A percentile compares a stretch with the other conserved stretches of the same genome.
Conservation (phyloP, 2,888 invertebrate genomes). For the Acleris holmiana region DNA sequence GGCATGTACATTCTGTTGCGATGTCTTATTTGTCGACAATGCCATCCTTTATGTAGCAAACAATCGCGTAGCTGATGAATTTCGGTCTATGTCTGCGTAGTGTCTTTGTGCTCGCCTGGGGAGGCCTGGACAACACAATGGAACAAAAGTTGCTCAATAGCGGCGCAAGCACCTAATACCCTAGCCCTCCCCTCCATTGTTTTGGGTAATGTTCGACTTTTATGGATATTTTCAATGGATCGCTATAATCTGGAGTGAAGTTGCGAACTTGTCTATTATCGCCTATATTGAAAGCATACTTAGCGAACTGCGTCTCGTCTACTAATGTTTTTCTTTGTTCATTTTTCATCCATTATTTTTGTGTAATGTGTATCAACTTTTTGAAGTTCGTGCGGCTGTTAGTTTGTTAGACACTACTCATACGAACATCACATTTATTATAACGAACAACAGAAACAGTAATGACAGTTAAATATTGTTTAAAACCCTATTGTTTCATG, state of each 20-base stretch:
- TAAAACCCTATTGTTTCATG: slow-evolving; percentile 17
- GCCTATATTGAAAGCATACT: slow-evolving; percentile 40
- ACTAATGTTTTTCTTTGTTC: slow-evolving; percentile 32
- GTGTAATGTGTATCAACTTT: slow-evolving; percentile 13
- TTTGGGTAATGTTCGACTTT: slow-evolving; percentile 84
- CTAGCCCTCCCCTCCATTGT: slow-evolving; percentile 79
- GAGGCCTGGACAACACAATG: slow-evolving; percentile 80
- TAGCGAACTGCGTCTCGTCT: slow-evolving; percentile 30
- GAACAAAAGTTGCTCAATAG: slow-evolving; percentile 84
- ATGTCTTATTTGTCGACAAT: slow-evolving; percentile 84
- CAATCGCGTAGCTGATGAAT: slow-evolving; percentile 84
- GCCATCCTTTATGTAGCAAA: slow-evolving; percentile 83
- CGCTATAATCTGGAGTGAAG: slow-evolving; percentile 80
- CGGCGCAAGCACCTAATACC: slow-evolving; percentile 82
- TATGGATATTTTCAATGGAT: slow-evolving; percentile 84
- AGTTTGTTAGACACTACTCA: not conserved
- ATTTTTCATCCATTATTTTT: slow-evolving; percentile 26
- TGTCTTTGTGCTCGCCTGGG: slow-evolving; percentile 77
- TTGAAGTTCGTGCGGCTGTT: slow-evolving; percentile 4
- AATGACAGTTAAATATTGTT: slow-evolving; percentile 23
- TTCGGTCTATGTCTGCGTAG: slow-evolving; percentile 82
- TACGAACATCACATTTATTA: no score
- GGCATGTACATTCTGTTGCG: slow-evolving; percentile 79
- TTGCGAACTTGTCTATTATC: slow-evolving; percentile 69
- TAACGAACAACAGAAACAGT: not conserved